phyloP scores from a whole-genome alignment of 2,888 invertebrate species.

The Heteromyza rotundicornis region DNA sequence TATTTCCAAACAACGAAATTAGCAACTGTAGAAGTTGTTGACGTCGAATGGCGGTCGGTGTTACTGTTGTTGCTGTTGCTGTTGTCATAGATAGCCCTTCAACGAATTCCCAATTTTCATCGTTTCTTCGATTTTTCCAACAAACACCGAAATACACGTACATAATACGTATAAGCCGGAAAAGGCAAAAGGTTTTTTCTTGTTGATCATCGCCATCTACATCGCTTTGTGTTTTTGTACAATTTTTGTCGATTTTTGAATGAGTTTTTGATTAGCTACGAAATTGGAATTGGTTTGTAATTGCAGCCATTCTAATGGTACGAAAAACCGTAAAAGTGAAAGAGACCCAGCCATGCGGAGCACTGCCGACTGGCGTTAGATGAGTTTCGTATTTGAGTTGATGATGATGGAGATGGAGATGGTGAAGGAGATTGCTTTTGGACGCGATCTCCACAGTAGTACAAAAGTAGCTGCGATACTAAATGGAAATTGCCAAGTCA shows the following conservation, averaged over 20 bases:
- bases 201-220: conserved; percentile 1
- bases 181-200: background rate
- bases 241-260: conserved; percentile 5
- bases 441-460: conserved; percentile 1
- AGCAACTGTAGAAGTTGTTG: conserved; percentile 12
- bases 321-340: conserved; percentile 3
- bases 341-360: background rate
- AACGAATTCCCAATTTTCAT: background rate
- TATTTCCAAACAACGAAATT: conserved; percentile 7
- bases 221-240: background rate
- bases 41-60: background rate
- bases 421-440: conserved; percentile 13
- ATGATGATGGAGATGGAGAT: conserved; percentile 5
- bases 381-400: conserved; percentile 23
- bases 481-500: conserved; percentile 27
- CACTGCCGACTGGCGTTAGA: conserved; percentile 27
- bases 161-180: background rate
- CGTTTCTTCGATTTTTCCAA: background rate
- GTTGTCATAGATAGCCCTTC: background rate
- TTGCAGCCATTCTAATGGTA: conserved; percentile 20
- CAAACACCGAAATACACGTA: too few species aligned
- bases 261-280: conserved; percentile 16
- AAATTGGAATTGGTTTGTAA: conserved; percentile 23
- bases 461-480: background rate
- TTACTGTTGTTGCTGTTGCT: background rate